A percentile compares a stretch with the other conserved stretches of the same genome.
Evolutionary conservation across 1,140 invertebrate species (phyloP).

Genomic region (Telenomus remus): DNA sequence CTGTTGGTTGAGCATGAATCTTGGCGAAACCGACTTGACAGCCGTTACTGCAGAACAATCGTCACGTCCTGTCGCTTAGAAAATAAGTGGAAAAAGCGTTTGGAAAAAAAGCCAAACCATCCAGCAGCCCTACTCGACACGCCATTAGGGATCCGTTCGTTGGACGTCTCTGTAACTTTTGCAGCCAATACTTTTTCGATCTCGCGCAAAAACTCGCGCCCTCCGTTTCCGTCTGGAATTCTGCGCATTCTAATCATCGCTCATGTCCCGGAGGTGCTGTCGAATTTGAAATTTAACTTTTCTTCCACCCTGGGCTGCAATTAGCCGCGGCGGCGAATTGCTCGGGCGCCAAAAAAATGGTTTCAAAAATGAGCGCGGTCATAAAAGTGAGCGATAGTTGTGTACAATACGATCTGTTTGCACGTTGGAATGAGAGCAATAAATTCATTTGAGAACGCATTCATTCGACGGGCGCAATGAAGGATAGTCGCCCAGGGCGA

Average conservation of each 20-base stretch:
- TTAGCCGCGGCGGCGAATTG: constrained; percentile 16
- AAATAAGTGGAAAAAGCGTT: constrained; percentile 45
- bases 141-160: constrained; percentile 46
- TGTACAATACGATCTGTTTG: constrained; percentile 55
- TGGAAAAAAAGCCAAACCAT: constrained; percentile 1
- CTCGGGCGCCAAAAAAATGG: constrained; percentile 28
- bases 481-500: constrained; percentile 51
- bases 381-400: constrained; percentile 51
- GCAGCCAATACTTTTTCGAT: constrained; percentile 40
- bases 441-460: constrained; percentile 53
- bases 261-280: too few species aligned
- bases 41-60: constrained; percentile 51
- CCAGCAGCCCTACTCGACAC: constrained; percentile 43
- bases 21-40: constrained; percentile 47
- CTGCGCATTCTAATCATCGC: too few species aligned
- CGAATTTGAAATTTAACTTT: not conserved
- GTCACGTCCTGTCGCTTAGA: constrained; percentile 46
- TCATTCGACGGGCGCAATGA: constrained; percentile 56
- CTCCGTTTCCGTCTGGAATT: not conserved
- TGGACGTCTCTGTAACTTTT: constrained; percentile 16
- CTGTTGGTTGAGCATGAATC: constrained; percentile 45
- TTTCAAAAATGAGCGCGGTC: constrained; percentile 33
- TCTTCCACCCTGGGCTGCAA: not conserved
- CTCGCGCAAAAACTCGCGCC: constrained; percentile 21
- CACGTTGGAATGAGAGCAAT: constrained; percentile 56